Evolutionary conservation across 2,113 vertebrate species (phyloP), one percentile per base, ranked within the genome.

Genomic region (Albula goreensis): DNA sequence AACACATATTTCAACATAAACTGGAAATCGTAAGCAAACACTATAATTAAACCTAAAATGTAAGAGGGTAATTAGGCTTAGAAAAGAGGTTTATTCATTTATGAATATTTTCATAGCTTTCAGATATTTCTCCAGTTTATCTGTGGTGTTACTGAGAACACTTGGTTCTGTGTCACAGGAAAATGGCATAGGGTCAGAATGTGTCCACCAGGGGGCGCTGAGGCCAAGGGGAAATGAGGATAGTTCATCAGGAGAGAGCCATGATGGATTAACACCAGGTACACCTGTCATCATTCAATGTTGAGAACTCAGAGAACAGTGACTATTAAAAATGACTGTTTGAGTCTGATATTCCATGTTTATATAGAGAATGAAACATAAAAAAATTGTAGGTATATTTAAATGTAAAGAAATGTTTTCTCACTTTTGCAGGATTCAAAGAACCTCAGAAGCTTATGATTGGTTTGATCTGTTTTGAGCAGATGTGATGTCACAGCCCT

Each of bases 211-310:
- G 82, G 91, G 92, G 56, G 84, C 66, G 66, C 82, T 85, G 49
- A 88, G 88, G 83, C 80, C 88, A 49, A 93, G 93, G 86, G 90
- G 95, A 50, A 97, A 99, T 25, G 98, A 99, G 17, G 97, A 99
- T 90, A 95, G 96, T 0, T 92, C 97, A 79, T 99, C 97, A 0
- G 96, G 97, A 86, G 98, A 98, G 88, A 99, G 96, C 91, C 92
- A 97, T 2, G 97, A 98, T 3, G 96, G 97, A 77, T 95, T 96
- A 83, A 93, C 96, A 88, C 97, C 97, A 88, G 97, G 98, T 99
- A 74, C 8, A 9, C n/a, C 22, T 74, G n/a, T 74, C 66, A 4
- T 31, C n/a, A 74, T 15, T 19, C 60, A 22, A 3, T 63, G 17
- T 63, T 3, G 57, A 13, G 57, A 60, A 60, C 17, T 63, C 60